These are phyloP conservation scores for Drosophila siamana DNA, from an alignment of 2,888 invertebrate genomes.

Conservation along the genomic window DNA sequence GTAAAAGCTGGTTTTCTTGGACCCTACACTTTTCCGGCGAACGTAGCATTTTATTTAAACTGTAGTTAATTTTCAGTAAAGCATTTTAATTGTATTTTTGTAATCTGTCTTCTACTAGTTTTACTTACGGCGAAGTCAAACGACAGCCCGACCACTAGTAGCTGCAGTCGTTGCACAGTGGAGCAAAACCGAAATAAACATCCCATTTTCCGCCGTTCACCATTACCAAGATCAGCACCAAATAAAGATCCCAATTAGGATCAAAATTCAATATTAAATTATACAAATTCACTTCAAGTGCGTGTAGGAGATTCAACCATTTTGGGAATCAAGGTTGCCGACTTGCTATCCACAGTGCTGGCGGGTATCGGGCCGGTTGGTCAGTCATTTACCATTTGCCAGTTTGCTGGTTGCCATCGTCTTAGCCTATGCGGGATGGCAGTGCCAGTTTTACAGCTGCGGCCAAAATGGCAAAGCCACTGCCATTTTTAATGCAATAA, in stretches of 20 bases:
- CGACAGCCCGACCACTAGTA: no score
- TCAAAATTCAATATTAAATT: not conserved
- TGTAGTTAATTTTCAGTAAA: constrained; percentile 81
- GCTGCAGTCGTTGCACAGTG: constrained; percentile 38
- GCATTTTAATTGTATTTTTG: constrained; percentile 81
- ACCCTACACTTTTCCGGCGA: constrained; percentile 51
- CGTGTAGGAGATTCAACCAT: no score
- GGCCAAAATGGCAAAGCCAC: constrained; percentile 76
- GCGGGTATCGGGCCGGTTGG: not conserved
- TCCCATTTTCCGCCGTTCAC: no score
- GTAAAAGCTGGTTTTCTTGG: constrained; percentile 19
- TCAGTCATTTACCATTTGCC: constrained; percentile 11
- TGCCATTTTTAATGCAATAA: constrained; percentile 83
- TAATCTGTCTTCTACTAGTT: constrained; percentile 78
- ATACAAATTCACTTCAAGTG: not conserved
- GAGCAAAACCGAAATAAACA: constrained; percentile 1
- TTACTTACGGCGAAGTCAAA: constrained; percentile 53
- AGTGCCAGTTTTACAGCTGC: constrained; percentile 64
- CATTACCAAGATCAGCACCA: no score
- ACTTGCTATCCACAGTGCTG: constrained; percentile 35
- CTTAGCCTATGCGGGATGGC: constrained; percentile 41
- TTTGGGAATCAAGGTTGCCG: not conserved
- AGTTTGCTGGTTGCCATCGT: constrained; percentile 29
- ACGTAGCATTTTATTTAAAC: constrained; percentile 79
- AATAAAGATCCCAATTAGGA: no score